Evolutionary conservation across 2,888 invertebrate genomes (phyloP).

Genomic region (Macaria notata): DNA sequence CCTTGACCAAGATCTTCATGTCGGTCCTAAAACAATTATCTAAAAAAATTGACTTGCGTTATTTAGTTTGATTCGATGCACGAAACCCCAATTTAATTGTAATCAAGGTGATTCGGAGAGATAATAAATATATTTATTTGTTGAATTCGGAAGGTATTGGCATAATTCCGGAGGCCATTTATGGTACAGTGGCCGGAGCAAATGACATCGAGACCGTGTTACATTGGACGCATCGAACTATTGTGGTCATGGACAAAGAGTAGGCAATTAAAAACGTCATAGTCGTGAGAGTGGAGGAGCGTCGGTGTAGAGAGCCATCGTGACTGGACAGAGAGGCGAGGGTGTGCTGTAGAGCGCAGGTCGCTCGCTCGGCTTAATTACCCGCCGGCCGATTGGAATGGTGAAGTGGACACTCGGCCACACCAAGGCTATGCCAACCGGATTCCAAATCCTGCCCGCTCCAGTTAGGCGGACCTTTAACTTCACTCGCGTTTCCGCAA

Average conservation of each 20-base stretch:
- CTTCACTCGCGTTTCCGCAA: constrained; percentile 70
- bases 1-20: constrained; percentile 69
- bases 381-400: constrained; percentile 71
- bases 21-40: constrained; percentile 49
- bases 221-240: not conserved
- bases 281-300: not conserved
- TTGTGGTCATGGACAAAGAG: not conserved
- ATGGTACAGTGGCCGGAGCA: no score
- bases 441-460: constrained; percentile 76
- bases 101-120: no score
- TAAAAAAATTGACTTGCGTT: constrained; percentile 6
- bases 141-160: no score
- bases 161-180: no score
- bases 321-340: constrained; percentile 34
- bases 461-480: constrained; percentile 76
- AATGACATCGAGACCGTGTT: no score
- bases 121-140: no score
- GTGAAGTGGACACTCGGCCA: constrained; percentile 76
- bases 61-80: no score
- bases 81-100: no score
- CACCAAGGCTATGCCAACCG: constrained; percentile 77
- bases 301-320: constrained; percentile 27
- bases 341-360: constrained; percentile 42
- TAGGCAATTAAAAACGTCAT: not conserved
- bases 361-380: constrained; percentile 62